Evolutionary conservation across 2,888 invertebrate genomes (phyloP), one percentile per base, ranked within the genome.

Genomic region (Rhyacophila evoluta): DNA sequence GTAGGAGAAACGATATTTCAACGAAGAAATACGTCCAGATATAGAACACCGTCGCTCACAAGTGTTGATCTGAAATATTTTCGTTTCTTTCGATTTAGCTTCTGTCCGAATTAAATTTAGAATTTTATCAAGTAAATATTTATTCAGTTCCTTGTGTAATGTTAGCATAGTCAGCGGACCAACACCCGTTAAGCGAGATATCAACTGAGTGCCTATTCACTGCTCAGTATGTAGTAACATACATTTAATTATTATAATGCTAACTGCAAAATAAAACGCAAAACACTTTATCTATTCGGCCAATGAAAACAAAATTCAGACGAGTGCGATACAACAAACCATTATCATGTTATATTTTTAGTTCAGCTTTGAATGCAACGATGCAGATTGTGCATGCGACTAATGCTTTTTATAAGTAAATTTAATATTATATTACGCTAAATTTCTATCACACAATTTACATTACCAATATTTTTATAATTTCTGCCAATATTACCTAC

Each of bases 261-360:
- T n/a, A n/a, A 29, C 28, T 33, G 69, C 55, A 55, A 69, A 75
- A 75, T 75, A 75, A 70, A 10, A 75, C 39, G 75, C 70, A 70
- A 39, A 75, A 70, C 33, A 12, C 39, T 75, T 55, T 55, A 75
- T 75, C 75, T 69, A 69, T 70, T 27, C 39, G 69, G 41, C 29
- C 70, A 70, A 71, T 70, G 39, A 28, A 75, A 25, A 71, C 38
- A 37, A 69, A 28, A 15, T 37, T 25, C 70, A 39, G 67, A 41
- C 33, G 67, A 10, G 67, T 28, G 69, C 28, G 69, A 33, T 29
- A 69, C 28, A 12, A 8, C 27, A 27, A 69, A 69, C 33, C 12
- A 69, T 69, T 33, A 29, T 69, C 29, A n/a, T 12, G 69, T 33
- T 55, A 55, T 69, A 69, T 69, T 69, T 69, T 69, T 69, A 69